Evolutionary conservation across 2,113 vertebrate species (phyloP).

Genomic region (Raphicerus campestris): DNA sequence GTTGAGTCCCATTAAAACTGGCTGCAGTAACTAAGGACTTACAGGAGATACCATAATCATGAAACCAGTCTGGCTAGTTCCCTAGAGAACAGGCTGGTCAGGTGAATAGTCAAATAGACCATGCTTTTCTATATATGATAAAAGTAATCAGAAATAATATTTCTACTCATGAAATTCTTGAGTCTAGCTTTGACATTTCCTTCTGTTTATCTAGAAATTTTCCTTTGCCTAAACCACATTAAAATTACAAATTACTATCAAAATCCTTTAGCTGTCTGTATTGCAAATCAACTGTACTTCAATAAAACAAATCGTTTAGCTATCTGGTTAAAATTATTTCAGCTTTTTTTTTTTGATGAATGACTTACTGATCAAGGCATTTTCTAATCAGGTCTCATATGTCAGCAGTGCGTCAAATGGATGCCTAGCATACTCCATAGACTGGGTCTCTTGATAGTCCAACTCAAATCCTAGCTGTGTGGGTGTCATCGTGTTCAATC

Average conservation of each 20-base stretch:
- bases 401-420: neutral
- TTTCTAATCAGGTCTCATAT: neutral
- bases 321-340: conserved; percentile 9
- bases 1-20: neutral
- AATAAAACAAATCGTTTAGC: neutral
- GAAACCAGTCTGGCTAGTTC: neutral
- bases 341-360: neutral
- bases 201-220: neutral
- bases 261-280: neutral
- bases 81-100: neutral
- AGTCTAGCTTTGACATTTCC: neutral
- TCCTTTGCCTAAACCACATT: neutral
- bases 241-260: neutral
- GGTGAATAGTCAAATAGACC: neutral
- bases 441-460: neutral
- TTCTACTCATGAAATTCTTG: neutral
- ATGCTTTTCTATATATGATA: neutral
- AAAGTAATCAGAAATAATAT: neutral
- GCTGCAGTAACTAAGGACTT: neutral
- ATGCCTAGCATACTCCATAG: neutral
- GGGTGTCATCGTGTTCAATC: neutral
- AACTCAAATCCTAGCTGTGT: neutral
- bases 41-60: neutral
- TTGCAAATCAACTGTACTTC: neutral
- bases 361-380: neutral